A percentile compares a stretch with the other conserved stretches of the same genome.
Conservation (phyloP, 2,113 vertebrate species). For the Ia io region DNA sequence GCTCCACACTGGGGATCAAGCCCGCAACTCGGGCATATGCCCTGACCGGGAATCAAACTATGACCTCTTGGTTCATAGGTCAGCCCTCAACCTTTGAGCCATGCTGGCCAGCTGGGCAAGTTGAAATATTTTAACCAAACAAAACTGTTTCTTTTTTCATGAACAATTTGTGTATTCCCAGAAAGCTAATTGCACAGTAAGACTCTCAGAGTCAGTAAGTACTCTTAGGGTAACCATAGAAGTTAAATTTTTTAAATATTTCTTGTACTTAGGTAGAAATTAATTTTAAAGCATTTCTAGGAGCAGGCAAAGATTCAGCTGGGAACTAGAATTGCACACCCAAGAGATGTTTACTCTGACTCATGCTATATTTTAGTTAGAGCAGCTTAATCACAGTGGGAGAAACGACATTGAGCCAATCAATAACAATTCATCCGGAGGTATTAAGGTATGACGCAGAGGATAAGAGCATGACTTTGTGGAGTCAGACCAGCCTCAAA, state of each 20-base stretch:
- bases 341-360: not conserved
- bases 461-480: not conserved
- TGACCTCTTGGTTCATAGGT: too few species aligned
- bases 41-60: too few species aligned
- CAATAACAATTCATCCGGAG: conserved; percentile 20
- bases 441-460: not conserved
- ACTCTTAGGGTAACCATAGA: not conserved
- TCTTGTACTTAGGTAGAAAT: not conserved
- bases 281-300: conserved; percentile 15
- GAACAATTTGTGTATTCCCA: not conserved
- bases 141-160: conserved; percentile 54
- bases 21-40: too few species aligned
- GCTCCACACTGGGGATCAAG: too few species aligned
- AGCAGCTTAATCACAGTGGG: conserved; percentile 2
- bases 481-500: not conserved
- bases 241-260: conserved; percentile 37
- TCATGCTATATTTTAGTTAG: conserved; percentile 34
- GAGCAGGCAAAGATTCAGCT: not conserved
- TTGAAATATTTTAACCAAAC: conserved; percentile 56
- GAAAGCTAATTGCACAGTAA: not conserved
- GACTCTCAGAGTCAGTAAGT: not conserved
- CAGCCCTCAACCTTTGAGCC: too few species aligned
- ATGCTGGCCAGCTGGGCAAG: not conserved
- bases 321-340: not conserved
- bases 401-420: not conserved